These are phyloP conservation scores for Chymomyza fuscimana DNA, from an alignment of 2,888 invertebrate species.

Conservation along the genomic window DNA sequence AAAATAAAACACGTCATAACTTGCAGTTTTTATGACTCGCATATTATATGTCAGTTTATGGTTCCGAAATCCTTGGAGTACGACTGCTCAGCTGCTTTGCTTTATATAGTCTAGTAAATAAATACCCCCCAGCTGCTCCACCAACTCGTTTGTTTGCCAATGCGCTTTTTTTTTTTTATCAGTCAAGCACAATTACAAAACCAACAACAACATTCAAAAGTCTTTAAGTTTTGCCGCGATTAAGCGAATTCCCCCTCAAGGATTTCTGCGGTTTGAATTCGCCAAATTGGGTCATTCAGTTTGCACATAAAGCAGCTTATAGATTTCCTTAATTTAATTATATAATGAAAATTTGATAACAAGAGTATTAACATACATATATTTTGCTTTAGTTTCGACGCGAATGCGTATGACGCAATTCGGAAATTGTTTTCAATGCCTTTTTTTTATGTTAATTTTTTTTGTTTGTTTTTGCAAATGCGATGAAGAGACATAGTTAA, in stretches of 20 bases:
- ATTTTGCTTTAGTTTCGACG: slow-evolving; percentile 19
- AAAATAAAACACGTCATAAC: neutral
- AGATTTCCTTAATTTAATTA: slow-evolving; percentile 30
- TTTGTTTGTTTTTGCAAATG: slow-evolving; percentile 40
- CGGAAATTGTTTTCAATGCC: slow-evolving; percentile 35
- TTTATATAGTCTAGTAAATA: neutral
- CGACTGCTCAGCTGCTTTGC: neutral
- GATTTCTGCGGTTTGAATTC: slow-evolving; percentile 21
- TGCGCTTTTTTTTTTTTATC: neutral
- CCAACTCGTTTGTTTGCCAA: neutral
- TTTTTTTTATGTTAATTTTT: slow-evolving; percentile 51
- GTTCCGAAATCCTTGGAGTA: neutral
- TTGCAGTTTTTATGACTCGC: neutral
- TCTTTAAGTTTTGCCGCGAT: neutral
- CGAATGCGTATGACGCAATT: slow-evolving; percentile 46
- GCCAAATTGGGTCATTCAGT: slow-evolving; percentile 45
- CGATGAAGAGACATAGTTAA: neutral
- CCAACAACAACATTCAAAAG: neutral
- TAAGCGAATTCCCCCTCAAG: slow-evolving; percentile 15
- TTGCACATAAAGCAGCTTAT: slow-evolving; percentile 25
- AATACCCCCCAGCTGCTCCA: neutral
- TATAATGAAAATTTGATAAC: slow-evolving; percentile 43
- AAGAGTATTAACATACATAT: slow-evolving; percentile 7
- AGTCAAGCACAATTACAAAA: neutral
- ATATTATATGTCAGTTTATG: neutral